phyloP scores from a whole-genome alignment of 2,797 vertebrate species.

The Darevskia mixta region DNA sequence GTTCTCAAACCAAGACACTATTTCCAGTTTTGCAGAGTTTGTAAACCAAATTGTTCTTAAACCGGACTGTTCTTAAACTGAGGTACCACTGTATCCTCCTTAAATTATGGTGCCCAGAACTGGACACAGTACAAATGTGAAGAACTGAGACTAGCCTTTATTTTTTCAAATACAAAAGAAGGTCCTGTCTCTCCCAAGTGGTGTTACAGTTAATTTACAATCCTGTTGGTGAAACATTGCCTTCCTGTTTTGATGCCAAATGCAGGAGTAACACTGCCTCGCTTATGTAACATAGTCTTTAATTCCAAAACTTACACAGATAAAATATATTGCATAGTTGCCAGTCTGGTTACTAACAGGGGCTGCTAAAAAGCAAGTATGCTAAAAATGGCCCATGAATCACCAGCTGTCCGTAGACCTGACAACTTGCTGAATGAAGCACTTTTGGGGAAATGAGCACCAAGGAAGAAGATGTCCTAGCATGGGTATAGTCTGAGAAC shows the following conservation, averaged over 20 bases:
- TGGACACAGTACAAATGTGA: background rate
- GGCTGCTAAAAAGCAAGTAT: background rate
- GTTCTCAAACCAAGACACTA: too few relatives aligned
- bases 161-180: background rate
- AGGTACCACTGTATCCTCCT: too few relatives aligned
- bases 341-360: background rate
- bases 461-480: background rate
- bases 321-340: background rate
- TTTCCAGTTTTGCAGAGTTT: too few relatives aligned
- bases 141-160: background rate
- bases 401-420: background rate
- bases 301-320: background rate
- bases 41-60: too few relatives aligned
- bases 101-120: too few relatives aligned
- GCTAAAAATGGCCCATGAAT: accelerated
- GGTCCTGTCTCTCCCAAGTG: background rate
- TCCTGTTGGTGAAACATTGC: accelerated
- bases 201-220: background rate
- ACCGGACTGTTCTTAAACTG: too few relatives aligned
- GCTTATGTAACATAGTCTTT: background rate
- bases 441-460: too few relatives aligned
- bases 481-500: background rate
- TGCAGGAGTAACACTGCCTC: background rate
- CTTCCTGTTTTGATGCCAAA: background rate
- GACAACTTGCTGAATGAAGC: background rate